Conservation (phyloP, 2,113 vertebrate species). For the Mustela nigripes region DNA sequence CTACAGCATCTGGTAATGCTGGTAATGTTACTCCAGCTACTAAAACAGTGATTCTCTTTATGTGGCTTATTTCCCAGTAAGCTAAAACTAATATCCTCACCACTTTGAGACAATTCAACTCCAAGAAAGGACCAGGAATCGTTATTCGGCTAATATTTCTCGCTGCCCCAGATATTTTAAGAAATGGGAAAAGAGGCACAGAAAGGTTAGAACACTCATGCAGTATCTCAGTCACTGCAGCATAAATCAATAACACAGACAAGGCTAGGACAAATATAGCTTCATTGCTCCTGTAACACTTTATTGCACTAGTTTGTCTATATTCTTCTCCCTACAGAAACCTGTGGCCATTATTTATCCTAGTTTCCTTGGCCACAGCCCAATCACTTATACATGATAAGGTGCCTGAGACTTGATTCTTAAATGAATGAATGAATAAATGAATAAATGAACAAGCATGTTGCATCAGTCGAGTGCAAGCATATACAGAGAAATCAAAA, state of each 20-base stretch:
- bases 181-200: not conserved
- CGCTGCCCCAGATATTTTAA: not conserved
- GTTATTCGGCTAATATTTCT: not conserved
- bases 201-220: not conserved
- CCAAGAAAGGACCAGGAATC: not conserved
- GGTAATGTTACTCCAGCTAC: not conserved
- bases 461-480: not conserved
- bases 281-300: not conserved
- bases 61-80: not conserved
- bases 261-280: not conserved
- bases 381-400: not conserved
- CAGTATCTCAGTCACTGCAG: not conserved
- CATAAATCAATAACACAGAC: not conserved
- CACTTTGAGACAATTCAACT: not conserved
- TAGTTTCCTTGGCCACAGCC: not conserved
- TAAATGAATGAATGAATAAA: not conserved
- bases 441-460: not conserved
- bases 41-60: conserved; percentile 50
- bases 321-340: not conserved
- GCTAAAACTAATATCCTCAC: conserved; percentile 14
- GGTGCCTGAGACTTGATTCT: not conserved
- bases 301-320: not conserved
- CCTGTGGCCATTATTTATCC: not conserved
- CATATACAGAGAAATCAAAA: not conserved
- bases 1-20: not conserved